Conservation (phyloP, 1,140 invertebrate genomes). For the Drosophila ogumai region DNA sequence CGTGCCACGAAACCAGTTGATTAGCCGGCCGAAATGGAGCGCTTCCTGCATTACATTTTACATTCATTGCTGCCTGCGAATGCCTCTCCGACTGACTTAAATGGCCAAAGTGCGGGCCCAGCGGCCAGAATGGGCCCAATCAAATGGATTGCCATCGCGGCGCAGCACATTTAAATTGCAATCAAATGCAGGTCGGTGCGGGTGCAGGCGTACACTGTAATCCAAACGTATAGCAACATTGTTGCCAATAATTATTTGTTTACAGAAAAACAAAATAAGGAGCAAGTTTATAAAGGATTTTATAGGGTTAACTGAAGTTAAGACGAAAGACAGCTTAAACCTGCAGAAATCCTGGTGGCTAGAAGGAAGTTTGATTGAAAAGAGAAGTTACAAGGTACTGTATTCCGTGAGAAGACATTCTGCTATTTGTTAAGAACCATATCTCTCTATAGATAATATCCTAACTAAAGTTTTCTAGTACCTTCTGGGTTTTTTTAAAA, state of each 20-base stretch:
- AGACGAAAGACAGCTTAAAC: no score
- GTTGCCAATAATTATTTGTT: background rate
- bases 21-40: conserved; percentile 56
- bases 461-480: no score
- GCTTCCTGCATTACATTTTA: conserved; percentile 55
- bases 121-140: conserved; percentile 70
- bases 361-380: background rate
- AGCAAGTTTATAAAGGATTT: background rate
- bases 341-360: background rate
- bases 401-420: background rate
- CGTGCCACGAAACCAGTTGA: conserved; percentile 48
- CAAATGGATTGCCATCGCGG: conserved; percentile 67
- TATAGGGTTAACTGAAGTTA: background rate
- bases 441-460: background rate
- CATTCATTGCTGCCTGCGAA: conserved; percentile 24
- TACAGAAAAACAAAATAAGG: background rate
- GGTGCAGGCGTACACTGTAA: conserved; percentile 5
- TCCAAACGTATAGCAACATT: background rate
- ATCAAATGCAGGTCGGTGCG: conserved; percentile 41
- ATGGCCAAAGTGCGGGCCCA: conserved; percentile 35
- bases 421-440: background rate
- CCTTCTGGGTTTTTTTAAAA: no score
- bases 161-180: conserved; percentile 73
- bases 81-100: conserved; percentile 5
- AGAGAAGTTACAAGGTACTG: no score